Evolutionary conservation across 1,140 invertebrate genomes (phyloP).

Genomic region (Dolichoris vasculosae): DNA sequence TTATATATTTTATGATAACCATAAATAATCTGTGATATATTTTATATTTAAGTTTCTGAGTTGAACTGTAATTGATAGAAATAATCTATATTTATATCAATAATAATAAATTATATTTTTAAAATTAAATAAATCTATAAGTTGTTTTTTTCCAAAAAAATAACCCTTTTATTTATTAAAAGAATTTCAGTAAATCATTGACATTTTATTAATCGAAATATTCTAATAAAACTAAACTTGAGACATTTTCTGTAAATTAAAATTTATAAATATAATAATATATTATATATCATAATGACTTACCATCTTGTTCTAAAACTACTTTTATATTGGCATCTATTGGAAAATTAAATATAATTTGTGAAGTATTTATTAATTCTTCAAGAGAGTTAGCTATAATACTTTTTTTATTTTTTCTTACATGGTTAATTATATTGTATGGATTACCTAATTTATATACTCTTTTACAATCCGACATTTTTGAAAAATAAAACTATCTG

Average conservation of each 20-base stretch:
- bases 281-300: constrained; percentile 24
- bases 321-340: constrained; percentile 80
- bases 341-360: constrained; percentile 67
- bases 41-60: too few relatives aligned
- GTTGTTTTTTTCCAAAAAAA: too few relatives aligned
- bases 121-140: too few relatives aligned
- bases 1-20: too few relatives aligned
- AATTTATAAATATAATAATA: neutral
- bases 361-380: constrained; percentile 79
- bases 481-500: neutral
- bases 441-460: constrained; percentile 70
- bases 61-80: too few relatives aligned
- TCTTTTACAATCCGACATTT: constrained; percentile 11
- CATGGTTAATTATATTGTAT: constrained; percentile 82
- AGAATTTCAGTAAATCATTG: too few relatives aligned
- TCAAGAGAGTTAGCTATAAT: constrained; percentile 84
- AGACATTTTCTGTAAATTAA: neutral
- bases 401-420: constrained; percentile 85
- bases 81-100: too few relatives aligned
- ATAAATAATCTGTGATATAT: too few relatives aligned
- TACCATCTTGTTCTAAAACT: constrained; percentile 86
- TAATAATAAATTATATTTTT: too few relatives aligned
- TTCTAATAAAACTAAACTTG: too few relatives aligned
- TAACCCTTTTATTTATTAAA: too few relatives aligned
- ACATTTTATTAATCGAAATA: neutral